These are phyloP conservation scores for Alitta virens DNA, from an alignment of 2,888 invertebrate genomes.

Conservation along the genomic window DNA sequence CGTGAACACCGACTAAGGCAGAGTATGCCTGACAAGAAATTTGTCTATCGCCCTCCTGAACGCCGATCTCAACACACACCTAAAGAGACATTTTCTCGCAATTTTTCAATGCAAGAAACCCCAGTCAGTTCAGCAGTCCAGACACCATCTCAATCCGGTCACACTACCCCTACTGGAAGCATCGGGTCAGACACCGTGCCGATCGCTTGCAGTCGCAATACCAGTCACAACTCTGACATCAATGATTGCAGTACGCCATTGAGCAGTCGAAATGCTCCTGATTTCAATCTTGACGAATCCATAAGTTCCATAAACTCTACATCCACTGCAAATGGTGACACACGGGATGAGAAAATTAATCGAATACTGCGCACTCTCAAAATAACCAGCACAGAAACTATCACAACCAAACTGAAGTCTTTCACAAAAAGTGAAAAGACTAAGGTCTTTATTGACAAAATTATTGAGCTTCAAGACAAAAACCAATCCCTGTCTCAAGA, in stretches of 20 bases:
- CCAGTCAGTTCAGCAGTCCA: background rate
- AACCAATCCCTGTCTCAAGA: slow-evolving; percentile 18
- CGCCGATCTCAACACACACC: slow-evolving; percentile 1
- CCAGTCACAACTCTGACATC: slow-evolving; percentile 12
- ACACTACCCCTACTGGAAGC: background rate
- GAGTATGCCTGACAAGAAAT: slow-evolving; percentile 13
- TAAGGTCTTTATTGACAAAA: slow-evolving; percentile 20
- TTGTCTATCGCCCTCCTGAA: slow-evolving; percentile 14
- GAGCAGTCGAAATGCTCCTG: no score
- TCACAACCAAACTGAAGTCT: background rate
- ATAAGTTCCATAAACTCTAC: slow-evolving; percentile 17
- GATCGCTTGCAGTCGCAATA: background rate
- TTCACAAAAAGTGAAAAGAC: slow-evolving; percentile 11
- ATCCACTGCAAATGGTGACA: slow-evolving; percentile 10
- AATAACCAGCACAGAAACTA: slow-evolving; percentile 7
- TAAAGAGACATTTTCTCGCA: background rate
- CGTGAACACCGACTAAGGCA: slow-evolving; percentile 6
- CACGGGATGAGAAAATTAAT: background rate
- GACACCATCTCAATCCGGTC: background rate
- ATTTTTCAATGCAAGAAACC: background rate
- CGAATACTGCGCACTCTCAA: background rate
- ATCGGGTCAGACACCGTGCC: background rate
- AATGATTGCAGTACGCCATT: no score
- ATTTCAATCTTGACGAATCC: no score
- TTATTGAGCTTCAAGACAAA: slow-evolving; percentile 22